phyloP scores from a whole-genome alignment of 2,888 invertebrate species.

The Thymelicus acteon region DNA sequence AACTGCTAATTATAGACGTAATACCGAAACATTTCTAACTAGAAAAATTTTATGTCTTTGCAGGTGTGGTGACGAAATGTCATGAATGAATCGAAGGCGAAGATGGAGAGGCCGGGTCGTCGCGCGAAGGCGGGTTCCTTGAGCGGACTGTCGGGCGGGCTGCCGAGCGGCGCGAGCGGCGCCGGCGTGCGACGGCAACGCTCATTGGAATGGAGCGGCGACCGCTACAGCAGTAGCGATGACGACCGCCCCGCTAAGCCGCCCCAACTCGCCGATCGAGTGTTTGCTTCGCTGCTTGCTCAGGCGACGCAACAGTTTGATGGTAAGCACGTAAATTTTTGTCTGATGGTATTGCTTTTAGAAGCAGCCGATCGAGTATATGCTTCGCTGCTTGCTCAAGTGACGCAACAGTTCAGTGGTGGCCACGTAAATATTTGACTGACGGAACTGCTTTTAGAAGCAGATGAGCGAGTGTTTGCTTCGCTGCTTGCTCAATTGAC shows the following conservation, averaged over 20 bases:
- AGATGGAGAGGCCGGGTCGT: conserved; percentile 78
- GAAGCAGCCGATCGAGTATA: too few relatives aligned
- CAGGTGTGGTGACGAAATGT: conserved; percentile 69
- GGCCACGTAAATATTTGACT: conserved; percentile 46
- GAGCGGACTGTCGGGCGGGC: conserved; percentile 71
- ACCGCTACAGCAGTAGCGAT: conserved; percentile 84
- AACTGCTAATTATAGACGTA: too few relatives aligned
- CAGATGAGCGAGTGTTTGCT: too few relatives aligned
- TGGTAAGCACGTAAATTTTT: conserved; percentile 57
- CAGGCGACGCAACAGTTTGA: conserved; percentile 83
- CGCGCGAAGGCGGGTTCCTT: conserved; percentile 77
- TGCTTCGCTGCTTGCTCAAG: conserved; percentile 75
- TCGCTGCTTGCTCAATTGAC: conserved; percentile 82
- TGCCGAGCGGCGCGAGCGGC: conserved; percentile 51
- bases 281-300: conserved; percentile 81
- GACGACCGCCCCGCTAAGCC: conserved; percentile 80
- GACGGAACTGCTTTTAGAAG: too few relatives aligned
- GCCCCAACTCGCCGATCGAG: conserved; percentile 79
- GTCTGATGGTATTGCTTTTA: too few relatives aligned
- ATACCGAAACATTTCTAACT: too few relatives aligned
- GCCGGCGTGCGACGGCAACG: conserved; percentile 79
- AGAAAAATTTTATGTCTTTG: conserved; percentile 37
- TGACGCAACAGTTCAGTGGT: conserved; percentile 82
- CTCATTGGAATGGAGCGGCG: conserved; percentile 84
- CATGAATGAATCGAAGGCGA: conserved; percentile 59